A percentile compares a stretch with the other conserved stretches of the same genome.
Evolutionary conservation across 1,140 invertebrate species (phyloP).

Genomic region (Pseudomyrmex concolor): DNA sequence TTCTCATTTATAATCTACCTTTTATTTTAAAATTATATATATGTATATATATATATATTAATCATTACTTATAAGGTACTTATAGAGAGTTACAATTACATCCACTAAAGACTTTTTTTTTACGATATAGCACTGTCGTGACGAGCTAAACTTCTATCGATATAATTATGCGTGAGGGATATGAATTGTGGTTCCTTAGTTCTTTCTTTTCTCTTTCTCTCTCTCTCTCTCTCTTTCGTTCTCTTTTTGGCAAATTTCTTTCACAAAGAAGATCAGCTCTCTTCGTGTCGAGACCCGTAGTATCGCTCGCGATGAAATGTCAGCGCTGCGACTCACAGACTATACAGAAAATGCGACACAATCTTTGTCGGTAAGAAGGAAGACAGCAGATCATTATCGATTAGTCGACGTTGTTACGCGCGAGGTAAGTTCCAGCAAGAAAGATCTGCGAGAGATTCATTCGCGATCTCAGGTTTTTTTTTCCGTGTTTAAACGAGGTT

Average conservation of each 20-base stretch:
- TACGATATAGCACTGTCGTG: conserved; percentile 71
- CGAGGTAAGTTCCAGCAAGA: conserved; percentile 56
- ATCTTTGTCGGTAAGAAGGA: conserved; percentile 12
- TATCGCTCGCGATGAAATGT: conserved; percentile 40
- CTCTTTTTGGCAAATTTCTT: conserved; percentile 6
- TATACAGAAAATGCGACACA: conserved; percentile 11
- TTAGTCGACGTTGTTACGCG: conserved; percentile 29
- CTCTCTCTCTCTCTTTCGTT: neutral
- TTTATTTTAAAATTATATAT: conserved; percentile 77
- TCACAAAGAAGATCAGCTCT: conserved; percentile 8
- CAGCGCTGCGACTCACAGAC: neutral
- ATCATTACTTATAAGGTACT: conserved; percentile 75
- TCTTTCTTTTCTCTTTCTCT: conserved; percentile 1
- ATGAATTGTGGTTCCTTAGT: conserved; percentile 57
- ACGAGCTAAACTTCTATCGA: conserved; percentile 74
- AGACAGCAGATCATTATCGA: conserved; percentile 16
- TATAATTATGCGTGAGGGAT: conserved; percentile 71
- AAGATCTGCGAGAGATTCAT: neutral
- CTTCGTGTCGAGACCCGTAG: conserved; percentile 19
- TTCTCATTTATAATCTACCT: conserved; percentile 70
- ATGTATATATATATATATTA: conserved; percentile 65
- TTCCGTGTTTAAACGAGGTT: too few relatives aligned
- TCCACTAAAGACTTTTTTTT: conserved; percentile 66
- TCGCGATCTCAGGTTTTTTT: neutral
- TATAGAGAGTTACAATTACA: conserved; percentile 76